These are phyloP conservation scores for Trichonephila clavipes DNA, from an alignment of 1,140 invertebrate genomes.

Conservation along the genomic window DNA sequence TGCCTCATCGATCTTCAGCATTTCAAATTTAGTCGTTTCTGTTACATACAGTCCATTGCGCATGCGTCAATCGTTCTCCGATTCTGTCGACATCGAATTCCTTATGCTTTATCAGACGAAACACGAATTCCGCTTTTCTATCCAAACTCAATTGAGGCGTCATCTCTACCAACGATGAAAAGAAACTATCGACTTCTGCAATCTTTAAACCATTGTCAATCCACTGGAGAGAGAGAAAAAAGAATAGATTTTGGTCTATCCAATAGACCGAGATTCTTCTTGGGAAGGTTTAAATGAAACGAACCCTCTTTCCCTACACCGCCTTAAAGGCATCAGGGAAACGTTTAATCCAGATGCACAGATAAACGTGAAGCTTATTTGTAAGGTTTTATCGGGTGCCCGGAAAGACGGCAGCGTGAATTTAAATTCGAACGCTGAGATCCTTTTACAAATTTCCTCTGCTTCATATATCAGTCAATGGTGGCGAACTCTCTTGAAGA, in stretches of 20 bases:
- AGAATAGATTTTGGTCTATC: neutral
- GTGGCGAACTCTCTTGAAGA: constrained; percentile 27
- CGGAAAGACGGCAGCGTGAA: constrained; percentile 1
- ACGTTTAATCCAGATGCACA: constrained; percentile 50
- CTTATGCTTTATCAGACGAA: constrained; percentile 15
- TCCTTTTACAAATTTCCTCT: constrained; percentile 47
- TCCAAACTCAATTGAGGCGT: constrained; percentile 10
- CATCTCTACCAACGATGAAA: neutral
- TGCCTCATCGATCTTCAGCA: constrained; percentile 42
- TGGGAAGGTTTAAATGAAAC: constrained; percentile 19
- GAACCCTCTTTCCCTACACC: neutral
- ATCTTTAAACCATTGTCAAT: constrained; percentile 21
- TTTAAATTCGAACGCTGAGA: constrained; percentile 33
- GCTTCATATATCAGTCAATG: constrained; percentile 31
- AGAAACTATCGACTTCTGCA: constrained; percentile 3
- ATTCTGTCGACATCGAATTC: constrained; percentile 13
- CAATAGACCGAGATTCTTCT: neutral
- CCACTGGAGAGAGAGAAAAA: neutral
- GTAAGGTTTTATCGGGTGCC: constrained; percentile 14
- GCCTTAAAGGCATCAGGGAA: neutral
- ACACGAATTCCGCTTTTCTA: constrained; percentile 3
- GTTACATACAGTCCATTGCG: constrained; percentile 53
- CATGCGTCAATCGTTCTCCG: constrained; percentile 26
- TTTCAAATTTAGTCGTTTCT: constrained; percentile 64
- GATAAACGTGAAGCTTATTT: constrained; percentile 32